Base-by-base conservation (phyloP, 2,113 vertebrate species). In the Enhydra lutris region DNA sequence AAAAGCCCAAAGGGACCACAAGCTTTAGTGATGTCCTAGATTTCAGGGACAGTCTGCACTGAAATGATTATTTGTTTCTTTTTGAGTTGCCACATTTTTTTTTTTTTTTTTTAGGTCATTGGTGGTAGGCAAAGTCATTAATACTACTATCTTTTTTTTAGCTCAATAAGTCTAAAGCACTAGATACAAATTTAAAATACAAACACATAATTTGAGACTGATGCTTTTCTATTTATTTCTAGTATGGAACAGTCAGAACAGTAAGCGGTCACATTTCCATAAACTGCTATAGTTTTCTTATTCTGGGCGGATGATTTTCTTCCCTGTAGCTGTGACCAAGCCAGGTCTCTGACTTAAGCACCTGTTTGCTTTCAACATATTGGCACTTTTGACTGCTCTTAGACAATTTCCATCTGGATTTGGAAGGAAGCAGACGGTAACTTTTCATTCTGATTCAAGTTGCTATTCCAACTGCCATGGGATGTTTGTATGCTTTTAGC, bases 41-140 rank as follows among this genome's bases (percentile, higher is more conserved):
- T 97, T 96, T 97, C 95, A 87, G 61, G 57, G 82, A 61, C 10
- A n/a, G 45, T 89, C 84, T 90, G 89, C 36, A 63, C 47, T 94
- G 79, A 95, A 88, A 91, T 65, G 20, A 93, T 95, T 87, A 89
- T 92, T 93, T 78, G 82, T 95, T 97, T 95, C 69, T 80, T 96
- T 94, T 83, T 29, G 39, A 82, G 50, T 73, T 65, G 67, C 12
- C 85, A 71, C 82, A 63, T 52, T 52, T 55, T 55, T 52, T 84
- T 97, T 52, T 84, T 97, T 89, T 88, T 97, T 89, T 88, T 97
- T 89, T 57, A 97, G 83, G 86, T 91, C 79, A 97, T 89, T 81
- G 73, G 29, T 61, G 24, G 31, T 45, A 57, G 50, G 31, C 3
- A 69, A 95, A 93, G 8, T 29, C 92, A 31, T 89, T 85, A 83